Evolutionary conservation across 2,113 vertebrate species (phyloP).

Genomic region (human (Homo sapiens)): DNA sequence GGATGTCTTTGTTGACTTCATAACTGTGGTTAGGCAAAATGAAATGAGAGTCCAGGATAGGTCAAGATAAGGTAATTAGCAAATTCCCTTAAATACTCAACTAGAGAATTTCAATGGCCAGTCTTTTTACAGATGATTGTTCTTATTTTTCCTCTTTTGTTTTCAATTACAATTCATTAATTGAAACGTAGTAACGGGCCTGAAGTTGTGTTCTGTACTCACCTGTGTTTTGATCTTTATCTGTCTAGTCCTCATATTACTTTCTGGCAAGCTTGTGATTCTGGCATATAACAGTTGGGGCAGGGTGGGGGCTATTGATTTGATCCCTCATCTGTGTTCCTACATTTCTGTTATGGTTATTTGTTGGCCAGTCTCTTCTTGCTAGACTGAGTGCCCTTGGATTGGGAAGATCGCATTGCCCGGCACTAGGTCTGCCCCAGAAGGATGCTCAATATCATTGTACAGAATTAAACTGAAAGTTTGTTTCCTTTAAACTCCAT

Average conservation of each 20-base stretch:
- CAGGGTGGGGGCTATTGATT: accelerated
- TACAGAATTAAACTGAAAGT: not conserved
- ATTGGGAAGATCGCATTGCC: not conserved
- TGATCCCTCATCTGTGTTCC: too few relatives aligned
- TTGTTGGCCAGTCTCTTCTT: not conserved
- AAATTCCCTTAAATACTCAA: not conserved
- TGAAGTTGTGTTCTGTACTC: not conserved
- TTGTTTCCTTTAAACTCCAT: not conserved
- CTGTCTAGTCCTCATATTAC: accelerated
- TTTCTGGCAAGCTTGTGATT: not conserved
- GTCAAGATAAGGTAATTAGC: not conserved
- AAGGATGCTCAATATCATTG: too few relatives aligned
- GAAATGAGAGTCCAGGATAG: not conserved
- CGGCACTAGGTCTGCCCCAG: not conserved
- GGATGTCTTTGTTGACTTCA: not conserved
- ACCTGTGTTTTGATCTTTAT: not conserved
- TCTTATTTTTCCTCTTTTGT: not conserved
- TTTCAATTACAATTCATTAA: accelerated
- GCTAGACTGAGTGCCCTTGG: accelerated
- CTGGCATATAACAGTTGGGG: not conserved
- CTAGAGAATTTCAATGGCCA: not conserved
- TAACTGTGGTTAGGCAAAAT: not conserved
- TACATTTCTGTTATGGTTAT: accelerated
- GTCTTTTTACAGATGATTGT: not conserved
- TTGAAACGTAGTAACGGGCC: not conserved